Evolutionary conservation across 1,140 invertebrate genomes (phyloP), one percentile per base, ranked within the genome.

Genomic region (Drosophila seguyi): DNA sequence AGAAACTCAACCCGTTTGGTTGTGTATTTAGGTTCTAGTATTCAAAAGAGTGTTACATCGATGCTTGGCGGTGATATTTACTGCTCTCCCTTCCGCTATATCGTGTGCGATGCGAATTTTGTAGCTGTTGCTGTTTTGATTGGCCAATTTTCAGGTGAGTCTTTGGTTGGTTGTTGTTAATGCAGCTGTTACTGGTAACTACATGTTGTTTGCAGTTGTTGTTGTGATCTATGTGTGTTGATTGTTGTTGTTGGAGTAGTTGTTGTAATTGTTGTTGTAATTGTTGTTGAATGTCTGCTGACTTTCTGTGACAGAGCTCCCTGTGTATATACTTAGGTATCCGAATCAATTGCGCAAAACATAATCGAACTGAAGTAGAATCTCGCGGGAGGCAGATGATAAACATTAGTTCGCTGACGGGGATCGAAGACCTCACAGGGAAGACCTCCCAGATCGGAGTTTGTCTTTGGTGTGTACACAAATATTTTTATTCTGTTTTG

Each of bases 241-340:
- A 42, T 81, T 85, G 68, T 86, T 78, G 82, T 81, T 14, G 66
- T 76, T 63, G 60, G 78, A 65, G 67, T 45, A 36, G 45, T 65
- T 53, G 27, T 50, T 31, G 48, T 31, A 20, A 8, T 45, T 34
- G 45, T 65, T 53, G 27, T 50, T 31, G 48, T 31, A 20, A 8
- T 22, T 38, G 29, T 53, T 45, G 61, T 75, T 84, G 57, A 56
- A 75, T 87, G 84, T 86, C 74, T 86, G 52, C 68, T 69, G 79
- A 52, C 74, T 78, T 78, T 78, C 75, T 78, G 75, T 78, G 45
- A 87, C 85, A 87, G 83, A 86, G 85, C 84, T 87, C 84, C 84
- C 84, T 87, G 84, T 80, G 82, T 87, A 86, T 81, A 85, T 62
- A 71, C 63, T 74, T 53, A 78, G 61, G 58, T 41, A 63, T 75